These are phyloP conservation scores for Drosophila tripunctata DNA, from an alignment of 2,888 invertebrate genomes.

Conservation along the genomic window DNA sequence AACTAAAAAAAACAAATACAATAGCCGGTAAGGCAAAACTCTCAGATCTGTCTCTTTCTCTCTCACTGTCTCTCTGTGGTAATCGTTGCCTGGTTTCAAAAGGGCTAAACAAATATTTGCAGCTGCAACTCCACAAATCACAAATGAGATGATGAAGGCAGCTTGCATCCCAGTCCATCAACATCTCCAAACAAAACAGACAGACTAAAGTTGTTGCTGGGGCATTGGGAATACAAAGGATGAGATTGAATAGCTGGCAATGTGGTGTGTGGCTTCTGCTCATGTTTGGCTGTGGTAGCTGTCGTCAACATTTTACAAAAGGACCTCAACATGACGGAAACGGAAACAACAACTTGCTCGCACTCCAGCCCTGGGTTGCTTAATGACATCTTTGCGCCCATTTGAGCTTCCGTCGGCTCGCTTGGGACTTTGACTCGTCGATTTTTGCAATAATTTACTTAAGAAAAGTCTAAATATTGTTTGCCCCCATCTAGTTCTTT, in stretches of 20 bases:
- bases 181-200: too few species aligned
- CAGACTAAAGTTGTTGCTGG: slow-evolving; percentile 21
- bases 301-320: slow-evolving; percentile 56
- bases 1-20: slow-evolving; percentile 65
- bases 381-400: slow-evolving; percentile 79
- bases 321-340: slow-evolving; percentile 73
- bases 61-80: slow-evolving; percentile 6
- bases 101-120: slow-evolving; percentile 76
- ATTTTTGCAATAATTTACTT: slow-evolving; percentile 76
- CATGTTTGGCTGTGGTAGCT: slow-evolving; percentile 15
- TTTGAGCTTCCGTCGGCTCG: slow-evolving; percentile 68
- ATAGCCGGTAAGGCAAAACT: slow-evolving; percentile 13
- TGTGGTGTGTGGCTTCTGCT: slow-evolving; percentile 15
- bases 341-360: slow-evolving; percentile 76
- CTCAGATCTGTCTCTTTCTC: slow-evolving; percentile 1
- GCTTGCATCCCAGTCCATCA: too few species aligned
- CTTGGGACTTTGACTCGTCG: slow-evolving; percentile 39
- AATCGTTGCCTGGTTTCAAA: slow-evolving; percentile 60
- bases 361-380: slow-evolving; percentile 47
- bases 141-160: slow-evolving; percentile 55
- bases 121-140: slow-evolving; percentile 58
- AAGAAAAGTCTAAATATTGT: slow-evolving; percentile 70
- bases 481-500: slow-evolving; percentile 11
- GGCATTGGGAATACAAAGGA: slow-evolving; percentile 11
- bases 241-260: slow-evolving; percentile 31